Percentiles rank a stretch among this genome's conserved stretches.
These are phyloP conservation scores for Procambarus clarkii DNA, from an alignment of 1,140 invertebrate genomes.

Conservation along the genomic window DNA sequence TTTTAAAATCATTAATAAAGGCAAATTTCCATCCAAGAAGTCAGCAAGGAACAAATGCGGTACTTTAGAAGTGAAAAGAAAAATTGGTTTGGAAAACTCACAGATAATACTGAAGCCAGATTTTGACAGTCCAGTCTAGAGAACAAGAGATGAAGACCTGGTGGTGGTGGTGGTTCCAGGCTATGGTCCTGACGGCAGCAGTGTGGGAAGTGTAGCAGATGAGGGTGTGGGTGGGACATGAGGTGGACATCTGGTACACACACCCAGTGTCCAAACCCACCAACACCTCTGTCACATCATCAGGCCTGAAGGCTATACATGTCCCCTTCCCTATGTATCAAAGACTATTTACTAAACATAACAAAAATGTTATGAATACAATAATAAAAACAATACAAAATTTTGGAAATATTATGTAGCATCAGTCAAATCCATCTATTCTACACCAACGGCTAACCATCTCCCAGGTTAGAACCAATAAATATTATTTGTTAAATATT, in stretches of 20 bases:
- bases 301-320: conserved; percentile 91
- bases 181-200: conserved; percentile 91
- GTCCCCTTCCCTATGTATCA: conserved; percentile 84
- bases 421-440: no score
- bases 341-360: no score
- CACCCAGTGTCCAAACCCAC: conserved; percentile 95
- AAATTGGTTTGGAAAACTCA: neutral
- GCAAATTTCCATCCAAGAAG: neutral
- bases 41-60: no score
- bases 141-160: conserved; percentile 93
- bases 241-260: conserved; percentile 92
- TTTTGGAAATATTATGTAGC: no score
- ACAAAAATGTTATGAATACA: no score
- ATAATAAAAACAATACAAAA: no score
- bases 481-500: no score
- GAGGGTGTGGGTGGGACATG: conserved; percentile 84
- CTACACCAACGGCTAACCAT: no score
- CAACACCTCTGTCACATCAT: conserved; percentile 86
- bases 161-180: conserved; percentile 91
- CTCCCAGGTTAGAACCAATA: no score
- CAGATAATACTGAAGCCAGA: conserved; percentile 21
- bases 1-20: no score
- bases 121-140: conserved; percentile 86
- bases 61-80: neutral
- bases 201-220: conserved; percentile 83